A percentile compares a stretch with the other conserved stretches of the same genome.
phyloP scores from a whole-genome alignment of 2,113 vertebrate species.

The Thymallus thymallus region DNA sequence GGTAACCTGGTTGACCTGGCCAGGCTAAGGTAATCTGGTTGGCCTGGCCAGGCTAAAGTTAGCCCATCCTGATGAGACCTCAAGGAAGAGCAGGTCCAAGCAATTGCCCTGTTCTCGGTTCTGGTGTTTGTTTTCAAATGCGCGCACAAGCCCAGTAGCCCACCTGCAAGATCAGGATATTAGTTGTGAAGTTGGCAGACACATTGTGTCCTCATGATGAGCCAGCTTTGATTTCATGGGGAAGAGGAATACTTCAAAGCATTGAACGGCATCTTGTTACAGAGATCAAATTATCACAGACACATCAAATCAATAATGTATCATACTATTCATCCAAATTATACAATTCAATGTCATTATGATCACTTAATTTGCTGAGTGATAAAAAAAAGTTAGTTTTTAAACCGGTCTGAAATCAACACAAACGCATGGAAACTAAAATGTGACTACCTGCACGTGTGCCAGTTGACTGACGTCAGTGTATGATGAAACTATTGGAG shows the following conservation, averaged over 20 bases:
- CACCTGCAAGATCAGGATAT: too few relatives aligned
- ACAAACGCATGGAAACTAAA: slow-evolving; percentile 40
- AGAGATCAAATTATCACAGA: too few relatives aligned
- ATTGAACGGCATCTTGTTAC: too few relatives aligned
- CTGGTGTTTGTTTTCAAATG: too few relatives aligned
- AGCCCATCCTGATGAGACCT: slow-evolving; percentile 32
- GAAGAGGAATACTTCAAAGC: too few relatives aligned
- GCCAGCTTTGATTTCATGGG: too few relatives aligned
- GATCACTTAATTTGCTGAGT: not conserved
- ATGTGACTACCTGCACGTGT: slow-evolving; percentile 44
- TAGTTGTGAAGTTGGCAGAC: slow-evolving; percentile 22
- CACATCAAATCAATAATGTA: too few relatives aligned
- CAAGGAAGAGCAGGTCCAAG: slow-evolving; percentile 48
- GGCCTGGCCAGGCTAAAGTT: not conserved
- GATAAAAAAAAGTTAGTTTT: not conserved
- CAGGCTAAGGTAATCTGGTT: not conserved
- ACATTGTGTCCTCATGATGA: not conserved
- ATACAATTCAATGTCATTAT: not conserved
- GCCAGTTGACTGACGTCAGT: slow-evolving; percentile 62
- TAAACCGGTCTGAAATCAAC: not conserved
- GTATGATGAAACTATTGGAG: slow-evolving; percentile 57
- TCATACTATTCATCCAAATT: too few relatives aligned
- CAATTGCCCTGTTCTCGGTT: slow-evolving; percentile 29
- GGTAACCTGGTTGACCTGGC: slow-evolving; percentile 20
- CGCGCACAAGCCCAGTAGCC: not conserved